These are phyloP conservation scores for Eilema griseolum DNA, from an alignment of 2,888 invertebrate species.

Conservation along the genomic window DNA sequence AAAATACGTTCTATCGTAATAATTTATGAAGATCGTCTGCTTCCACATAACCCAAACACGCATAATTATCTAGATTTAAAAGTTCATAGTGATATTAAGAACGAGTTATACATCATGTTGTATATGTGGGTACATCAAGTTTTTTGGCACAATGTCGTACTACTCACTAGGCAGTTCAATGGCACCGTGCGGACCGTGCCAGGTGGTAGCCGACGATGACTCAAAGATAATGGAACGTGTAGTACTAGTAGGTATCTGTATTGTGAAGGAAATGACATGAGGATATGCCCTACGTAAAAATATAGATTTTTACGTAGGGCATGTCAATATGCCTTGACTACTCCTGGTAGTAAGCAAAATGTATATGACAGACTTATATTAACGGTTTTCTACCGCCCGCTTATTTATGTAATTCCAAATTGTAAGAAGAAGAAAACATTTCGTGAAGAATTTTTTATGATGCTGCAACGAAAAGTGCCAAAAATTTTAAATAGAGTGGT, in stretches of 20 bases:
- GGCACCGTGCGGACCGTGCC: constrained; percentile 69
- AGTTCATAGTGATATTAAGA: constrained; percentile 36
- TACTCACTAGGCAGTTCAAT: constrained; percentile 64
- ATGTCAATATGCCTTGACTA: no score
- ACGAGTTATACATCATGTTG: constrained; percentile 30
- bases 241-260: background rate
- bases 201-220: constrained; percentile 65
- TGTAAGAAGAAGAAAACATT: no score
- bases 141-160: constrained; percentile 67
- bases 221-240: constrained; percentile 58
- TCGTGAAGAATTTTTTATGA: no score
- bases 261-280: background rate
- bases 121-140: constrained; percentile 53
- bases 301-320: no score
- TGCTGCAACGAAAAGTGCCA: no score
- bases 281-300: no score
- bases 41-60: constrained; percentile 21
- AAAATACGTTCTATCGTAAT: constrained; percentile 5
- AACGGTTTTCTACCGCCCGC: no score
- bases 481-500: no score
- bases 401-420: no score
- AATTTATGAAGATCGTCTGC: constrained; percentile 17
- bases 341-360: no score
- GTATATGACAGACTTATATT: no score
- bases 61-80: constrained; percentile 37